phyloP scores from a whole-genome alignment of 2,797 vertebrate genomes.

The Sandelia bainsii region DNA sequence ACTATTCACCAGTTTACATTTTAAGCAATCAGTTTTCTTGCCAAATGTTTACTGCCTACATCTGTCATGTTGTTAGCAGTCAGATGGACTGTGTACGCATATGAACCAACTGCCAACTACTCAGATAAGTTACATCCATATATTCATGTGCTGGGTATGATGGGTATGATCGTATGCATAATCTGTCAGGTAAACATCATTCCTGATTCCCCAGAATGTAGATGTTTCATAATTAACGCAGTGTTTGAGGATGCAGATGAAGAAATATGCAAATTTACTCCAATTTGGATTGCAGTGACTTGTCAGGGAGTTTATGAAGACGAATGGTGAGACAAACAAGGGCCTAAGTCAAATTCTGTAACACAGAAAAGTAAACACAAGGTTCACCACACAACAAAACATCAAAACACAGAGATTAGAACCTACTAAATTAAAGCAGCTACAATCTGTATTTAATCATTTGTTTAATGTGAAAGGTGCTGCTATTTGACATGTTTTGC shows the following conservation, averaged over 20 bases:
- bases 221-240: slow-evolving; percentile 32
- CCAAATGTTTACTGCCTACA: slow-evolving; percentile 5
- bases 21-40: not conserved
- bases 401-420: not conserved
- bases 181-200: slow-evolving; percentile 36
- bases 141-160: slow-evolving; percentile 18
- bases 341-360: slow-evolving; percentile 21
- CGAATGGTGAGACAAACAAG: slow-evolving; percentile 15
- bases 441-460: not conserved
- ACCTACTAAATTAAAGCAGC: not conserved
- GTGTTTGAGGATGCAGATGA: slow-evolving; percentile 24
- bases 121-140: slow-evolving; percentile 3
- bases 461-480: not conserved
- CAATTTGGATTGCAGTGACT: slow-evolving; percentile 18
- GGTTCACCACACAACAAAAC: not conserved
- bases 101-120: slow-evolving; percentile 2
- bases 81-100: slow-evolving; percentile 12
- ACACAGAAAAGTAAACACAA: slow-evolving; percentile 19
- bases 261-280: slow-evolving; percentile 44
- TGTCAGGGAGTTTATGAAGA: slow-evolving; percentile 48
- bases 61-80: slow-evolving; percentile 3
- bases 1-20: not conserved
- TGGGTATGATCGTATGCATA: slow-evolving; percentile 28
- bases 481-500: no score
- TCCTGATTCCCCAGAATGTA: slow-evolving; percentile 22